These are phyloP conservation scores for Eilema sororculum DNA, from an alignment of 2,888 invertebrate species.

Conservation along the genomic window DNA sequence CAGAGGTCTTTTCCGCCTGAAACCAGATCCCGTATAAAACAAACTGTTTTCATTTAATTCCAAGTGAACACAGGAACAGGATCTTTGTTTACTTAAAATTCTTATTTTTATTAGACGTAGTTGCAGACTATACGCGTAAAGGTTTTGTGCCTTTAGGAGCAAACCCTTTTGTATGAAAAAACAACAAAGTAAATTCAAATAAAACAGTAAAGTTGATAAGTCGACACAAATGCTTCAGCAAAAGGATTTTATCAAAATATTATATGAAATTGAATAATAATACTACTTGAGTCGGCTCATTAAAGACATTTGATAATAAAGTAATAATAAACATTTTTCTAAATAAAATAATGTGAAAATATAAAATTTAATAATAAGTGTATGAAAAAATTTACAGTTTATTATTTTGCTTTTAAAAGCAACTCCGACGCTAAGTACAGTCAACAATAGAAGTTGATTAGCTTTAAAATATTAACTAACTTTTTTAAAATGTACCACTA, in stretches of 20 bases:
- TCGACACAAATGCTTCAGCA: constrained; percentile 27
- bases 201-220: constrained; percentile 24
- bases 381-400: no score
- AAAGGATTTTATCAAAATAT: constrained; percentile 31
- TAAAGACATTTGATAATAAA: neutral
- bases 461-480: no score
- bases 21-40: neutral
- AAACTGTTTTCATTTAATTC: constrained; percentile 11
- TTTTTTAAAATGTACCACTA: no score
- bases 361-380: neutral
- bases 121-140: neutral
- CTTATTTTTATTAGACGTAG: constrained; percentile 1
- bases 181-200: constrained; percentile 40
- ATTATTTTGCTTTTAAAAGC: no score
- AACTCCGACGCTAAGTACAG: no score
- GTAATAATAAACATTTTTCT: neutral
- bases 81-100: constrained; percentile 6
- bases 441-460: no score
- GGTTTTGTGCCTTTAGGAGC: constrained; percentile 26
- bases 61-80: constrained; percentile 3
- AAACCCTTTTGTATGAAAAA: constrained; percentile 22
- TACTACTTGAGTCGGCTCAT: constrained; percentile 15
- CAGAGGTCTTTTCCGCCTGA: neutral
- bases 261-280: constrained; percentile 46
- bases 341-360: neutral